These are phyloP conservation scores for Axinella damicornis DNA, from an alignment of 37 sponge, comb jelly and placozoan species.

Conservation along the genomic window DNA sequence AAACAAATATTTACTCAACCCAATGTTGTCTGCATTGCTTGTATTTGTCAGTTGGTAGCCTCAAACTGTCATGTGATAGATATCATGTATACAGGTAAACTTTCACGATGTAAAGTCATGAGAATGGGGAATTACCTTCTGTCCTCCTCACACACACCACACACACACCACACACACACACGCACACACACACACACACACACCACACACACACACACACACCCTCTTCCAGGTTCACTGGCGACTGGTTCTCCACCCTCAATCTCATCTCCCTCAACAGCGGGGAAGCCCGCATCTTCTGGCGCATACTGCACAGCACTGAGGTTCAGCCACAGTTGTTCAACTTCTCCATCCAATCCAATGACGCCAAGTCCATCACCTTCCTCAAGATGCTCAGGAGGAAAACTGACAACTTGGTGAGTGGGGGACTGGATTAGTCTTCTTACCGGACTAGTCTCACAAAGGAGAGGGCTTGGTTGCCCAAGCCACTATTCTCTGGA, in stretches of 20 bases:
- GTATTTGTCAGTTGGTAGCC: too few species aligned
- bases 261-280: slow-evolving; percentile 66
- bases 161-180: slow-evolving; percentile 39
- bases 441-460: too few species aligned
- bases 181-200: slow-evolving; percentile 4
- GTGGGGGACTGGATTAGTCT: too few species aligned
- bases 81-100: too few species aligned
- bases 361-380: slow-evolving; percentile 15
- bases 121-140: too few species aligned
- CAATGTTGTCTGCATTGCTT: too few species aligned
- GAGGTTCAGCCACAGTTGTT: slow-evolving; percentile 55
- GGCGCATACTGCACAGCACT: slow-evolving; percentile 51
- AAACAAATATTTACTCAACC: too few species aligned
- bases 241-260: slow-evolving; percentile 52
- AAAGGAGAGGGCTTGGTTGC: too few species aligned
- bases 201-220: background rate
- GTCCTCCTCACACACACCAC: background rate
- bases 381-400: slow-evolving; percentile 49
- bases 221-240: slow-evolving; percentile 50
- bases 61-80: too few species aligned
- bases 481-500: too few species aligned
- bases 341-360: slow-evolving; percentile 16
- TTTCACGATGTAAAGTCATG: too few species aligned
- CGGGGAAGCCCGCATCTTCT: slow-evolving; percentile 51
- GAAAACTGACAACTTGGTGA: slow-evolving; percentile 41